A percentile compares a stretch with the other conserved stretches of the same genome.
Evolutionary conservation across 37 sponge, comb jelly and placozoan species (phyloP).

Genomic region (Tethya wilhelma): DNA sequence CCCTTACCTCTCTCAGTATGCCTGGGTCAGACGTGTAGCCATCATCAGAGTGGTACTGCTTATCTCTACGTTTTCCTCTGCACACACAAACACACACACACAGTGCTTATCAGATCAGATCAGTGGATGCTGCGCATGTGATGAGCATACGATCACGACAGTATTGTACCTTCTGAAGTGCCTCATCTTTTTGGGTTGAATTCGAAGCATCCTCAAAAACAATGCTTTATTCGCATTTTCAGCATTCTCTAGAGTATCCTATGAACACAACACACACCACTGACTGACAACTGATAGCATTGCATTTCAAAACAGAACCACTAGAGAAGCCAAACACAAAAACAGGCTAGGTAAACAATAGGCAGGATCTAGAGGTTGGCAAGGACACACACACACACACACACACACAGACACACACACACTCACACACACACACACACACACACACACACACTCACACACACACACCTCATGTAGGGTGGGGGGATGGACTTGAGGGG

Average conservation of each 20-base stretch:
- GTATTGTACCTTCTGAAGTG: neutral
- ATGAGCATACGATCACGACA: too few relatives aligned
- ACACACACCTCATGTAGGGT: neutral
- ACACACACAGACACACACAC: neutral
- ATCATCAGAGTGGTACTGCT: conserved; percentile 71
- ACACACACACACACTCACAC: neutral
- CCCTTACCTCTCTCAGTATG: conserved; percentile 26
- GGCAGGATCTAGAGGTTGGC: neutral
- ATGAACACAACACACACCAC: too few relatives aligned
- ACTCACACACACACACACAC: neutral
- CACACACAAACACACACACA: neutral
- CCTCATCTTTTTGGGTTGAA: conserved; percentile 15
- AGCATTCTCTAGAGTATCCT: conserved; percentile 7
- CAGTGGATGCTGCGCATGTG: neutral
- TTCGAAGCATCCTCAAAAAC: conserved; percentile 11
- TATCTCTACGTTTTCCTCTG: conserved; percentile 48
- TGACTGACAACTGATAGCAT: too few relatives aligned
- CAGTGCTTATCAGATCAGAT: neutral
- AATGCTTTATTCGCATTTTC: neutral
- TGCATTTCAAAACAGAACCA: too few relatives aligned
- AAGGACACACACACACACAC: neutral
- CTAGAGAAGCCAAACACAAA: too few relatives aligned
- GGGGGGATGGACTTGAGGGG: neutral
- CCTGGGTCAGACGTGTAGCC: conserved; percentile 80
- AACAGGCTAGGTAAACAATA: too few relatives aligned